Percentiles rank a stretch among this genome's conserved stretches.
phyloP scores from a whole-genome alignment of 35 echinoderm and acorn worm species.

The Patiria miniata region DNA sequence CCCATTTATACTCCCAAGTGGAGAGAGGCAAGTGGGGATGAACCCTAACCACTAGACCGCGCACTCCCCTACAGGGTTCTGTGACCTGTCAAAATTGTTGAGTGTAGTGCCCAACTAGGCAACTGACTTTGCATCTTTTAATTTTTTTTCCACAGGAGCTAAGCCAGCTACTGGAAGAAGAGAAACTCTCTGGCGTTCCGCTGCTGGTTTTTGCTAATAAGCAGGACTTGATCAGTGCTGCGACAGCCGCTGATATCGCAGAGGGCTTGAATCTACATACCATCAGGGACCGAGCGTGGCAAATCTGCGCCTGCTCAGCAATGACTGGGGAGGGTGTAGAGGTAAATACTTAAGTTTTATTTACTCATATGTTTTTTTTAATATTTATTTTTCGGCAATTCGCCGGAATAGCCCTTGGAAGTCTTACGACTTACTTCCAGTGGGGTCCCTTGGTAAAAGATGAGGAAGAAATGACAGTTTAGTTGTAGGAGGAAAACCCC shows the following conservation, averaged over 20 bases:
- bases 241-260: conserved; percentile 70
- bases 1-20: too few species aligned
- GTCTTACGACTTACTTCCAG: not conserved
- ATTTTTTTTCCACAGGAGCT: conserved; percentile 58
- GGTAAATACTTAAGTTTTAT: conserved; percentile 38
- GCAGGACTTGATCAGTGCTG: conserved; percentile 73
- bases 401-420: too few species aligned
- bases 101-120: too few species aligned
- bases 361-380: not conserved
- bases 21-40: too few species aligned
- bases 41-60: too few species aligned
- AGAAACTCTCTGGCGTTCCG: conserved; percentile 82
- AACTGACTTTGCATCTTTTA: too few species aligned
- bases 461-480: not conserved
- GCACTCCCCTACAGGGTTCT: too few species aligned
- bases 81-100: too few species aligned
- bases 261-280: conserved; percentile 71
- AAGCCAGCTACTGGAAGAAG: conserved; percentile 79
- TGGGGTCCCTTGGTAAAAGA: not conserved
- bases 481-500: not conserved
- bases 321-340: conserved; percentile 49
- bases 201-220: conserved; percentile 95
- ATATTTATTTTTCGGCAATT: too few species aligned
- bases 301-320: conserved; percentile 65
- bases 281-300: conserved; percentile 64